Conservation (phyloP, 2,797 vertebrate species). For the Crenuchus spilurus region DNA sequence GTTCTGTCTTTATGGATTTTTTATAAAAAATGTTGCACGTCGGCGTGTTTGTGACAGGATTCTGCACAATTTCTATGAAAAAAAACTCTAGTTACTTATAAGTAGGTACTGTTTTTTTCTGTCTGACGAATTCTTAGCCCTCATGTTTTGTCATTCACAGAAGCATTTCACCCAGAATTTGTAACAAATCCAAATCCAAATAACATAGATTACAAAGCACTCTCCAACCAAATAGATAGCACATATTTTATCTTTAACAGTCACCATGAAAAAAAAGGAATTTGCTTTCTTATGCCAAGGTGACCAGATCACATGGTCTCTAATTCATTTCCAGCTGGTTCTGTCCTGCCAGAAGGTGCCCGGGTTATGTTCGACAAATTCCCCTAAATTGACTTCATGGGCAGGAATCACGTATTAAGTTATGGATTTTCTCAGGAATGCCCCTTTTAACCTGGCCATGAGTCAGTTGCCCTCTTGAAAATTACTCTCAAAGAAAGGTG, state of each 20-base stretch:
- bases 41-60: background rate
- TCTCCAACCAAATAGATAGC: no score
- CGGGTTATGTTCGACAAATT: background rate
- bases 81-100: no score
- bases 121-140: no score
- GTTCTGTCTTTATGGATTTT: slow-evolving; percentile 12
- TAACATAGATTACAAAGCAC: no score
- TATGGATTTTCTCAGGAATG: slow-evolving; percentile 32
- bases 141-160: no score
- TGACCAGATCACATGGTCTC: background rate
- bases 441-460: slow-evolving; percentile 25
- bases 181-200: no score
- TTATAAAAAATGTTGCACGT: background rate
- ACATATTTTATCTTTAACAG: no score
- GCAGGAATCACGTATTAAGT: slow-evolving; percentile 19
- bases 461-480: slow-evolving; percentile 20
- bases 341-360: background rate
- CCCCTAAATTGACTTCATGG: background rate
- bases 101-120: no score
- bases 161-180: no score
- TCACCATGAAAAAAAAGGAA: no score
- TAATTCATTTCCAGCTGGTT: background rate
- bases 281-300: background rate
- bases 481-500: slow-evolving; percentile 46
- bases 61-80: background rate